Conservation (phyloP, 2,113 vertebrate genomes). For the Dicentrarchus labrax region DNA sequence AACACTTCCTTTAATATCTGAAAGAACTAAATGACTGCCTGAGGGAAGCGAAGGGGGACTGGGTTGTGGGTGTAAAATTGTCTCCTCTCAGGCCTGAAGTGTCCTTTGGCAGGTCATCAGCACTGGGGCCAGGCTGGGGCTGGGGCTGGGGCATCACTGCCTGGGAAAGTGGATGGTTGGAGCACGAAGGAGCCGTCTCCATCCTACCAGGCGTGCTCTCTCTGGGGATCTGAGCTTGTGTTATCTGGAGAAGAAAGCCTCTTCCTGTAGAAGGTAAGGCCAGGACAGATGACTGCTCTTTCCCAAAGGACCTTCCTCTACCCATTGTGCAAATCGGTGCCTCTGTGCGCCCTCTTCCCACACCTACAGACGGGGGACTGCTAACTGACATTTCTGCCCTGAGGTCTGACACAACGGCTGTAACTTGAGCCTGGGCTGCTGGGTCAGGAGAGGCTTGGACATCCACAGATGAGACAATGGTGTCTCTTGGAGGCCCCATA, state of each 20-base stretch:
- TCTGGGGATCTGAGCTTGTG: slow-evolving; percentile 23
- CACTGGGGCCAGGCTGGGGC: background rate
- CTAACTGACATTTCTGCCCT: background rate
- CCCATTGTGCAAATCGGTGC: slow-evolving; percentile 20
- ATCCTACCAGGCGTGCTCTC: background rate
- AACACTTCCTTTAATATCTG: slow-evolving; percentile 7
- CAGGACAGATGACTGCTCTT: background rate
- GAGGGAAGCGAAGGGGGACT: slow-evolving; percentile 1
- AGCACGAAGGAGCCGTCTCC: background rate
- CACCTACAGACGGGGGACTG: slow-evolving; percentile 12
- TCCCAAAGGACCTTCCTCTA: slow-evolving; percentile 43
- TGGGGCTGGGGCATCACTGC: background rate
- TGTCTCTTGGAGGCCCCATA: background rate
- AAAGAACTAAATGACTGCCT: slow-evolving; percentile 50
- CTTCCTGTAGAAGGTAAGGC: slow-evolving; percentile 50
- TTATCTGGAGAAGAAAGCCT: slow-evolving; percentile 59
- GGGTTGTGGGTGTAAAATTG: background rate
- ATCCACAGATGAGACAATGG: slow-evolving; percentile 1
- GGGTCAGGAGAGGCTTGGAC: background rate
- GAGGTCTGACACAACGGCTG: background rate
- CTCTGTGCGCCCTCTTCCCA: slow-evolving; percentile 14
- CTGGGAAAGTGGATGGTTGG: background rate
- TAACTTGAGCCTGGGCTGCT: background rate
- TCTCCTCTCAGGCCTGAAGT: slow-evolving; percentile 23
- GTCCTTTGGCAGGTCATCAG: background rate